Base-by-base conservation (phyloP, 2,888 invertebrate species). In the Ornithoptera priamus region DNA sequence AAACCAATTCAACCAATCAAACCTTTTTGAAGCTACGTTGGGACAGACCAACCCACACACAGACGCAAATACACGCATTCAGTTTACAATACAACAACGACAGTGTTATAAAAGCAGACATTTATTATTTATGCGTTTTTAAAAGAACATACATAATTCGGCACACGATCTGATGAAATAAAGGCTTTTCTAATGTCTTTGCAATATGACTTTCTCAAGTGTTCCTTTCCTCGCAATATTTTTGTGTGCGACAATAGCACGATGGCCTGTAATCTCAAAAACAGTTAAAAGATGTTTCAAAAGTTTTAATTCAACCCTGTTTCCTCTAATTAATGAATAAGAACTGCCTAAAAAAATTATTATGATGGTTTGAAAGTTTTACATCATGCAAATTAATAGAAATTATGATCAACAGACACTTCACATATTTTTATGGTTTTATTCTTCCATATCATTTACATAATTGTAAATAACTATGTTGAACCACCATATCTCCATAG, bases 211-310 rank as follows among this genome's bases (percentile, higher is more conserved):
- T 53, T n/a, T n/a, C 46, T 53, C 5, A 53, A 18, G 18, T 53
- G n/a, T 53, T 53, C 53, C 8, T 53, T 53, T 53, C 18, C 53
- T 53, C n/a, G 53, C 8, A 53, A 53, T 53, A 53, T 53, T n/a
- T 53, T 53, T 53, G n/a, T 53, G 6, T 53, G n/a, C n/a, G 53
- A 18, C 53, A 53, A 53, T 53, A 53, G 53, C n/a, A 53, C n/a
- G 53, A n/a, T n/a, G n/a, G 53, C 53, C 53, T 53, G 53, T 53
- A 53, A 53, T 53, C 53, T 53, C 53, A 53, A 53, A 53, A 6
- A 42, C 46, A 63, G 59, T 15, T 53, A 22, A 53, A 20, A 53
- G 12, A 12, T 12, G 15, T 8, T 39, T 39, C 6, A 39, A 39
- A 5, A 39, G 10, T 10, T 39, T 39, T 39, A 1, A 39, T 39